Conservation (phyloP, 92 coral and sea anemone species). For the Parazoanthus swiftii region DNA sequence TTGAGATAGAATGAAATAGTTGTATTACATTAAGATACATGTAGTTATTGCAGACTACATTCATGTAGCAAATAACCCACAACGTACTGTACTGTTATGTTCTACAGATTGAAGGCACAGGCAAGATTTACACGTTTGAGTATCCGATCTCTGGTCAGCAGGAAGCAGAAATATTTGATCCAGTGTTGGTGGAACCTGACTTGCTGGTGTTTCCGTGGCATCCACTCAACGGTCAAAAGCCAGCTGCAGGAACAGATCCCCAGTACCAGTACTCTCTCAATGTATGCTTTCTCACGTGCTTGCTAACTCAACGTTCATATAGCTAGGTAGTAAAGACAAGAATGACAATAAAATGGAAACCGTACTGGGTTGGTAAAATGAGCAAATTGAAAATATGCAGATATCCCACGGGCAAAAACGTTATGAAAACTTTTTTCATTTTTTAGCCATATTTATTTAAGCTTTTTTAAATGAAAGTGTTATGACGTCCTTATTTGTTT, state of each 20-base stretch:
- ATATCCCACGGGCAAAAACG: too few species aligned
- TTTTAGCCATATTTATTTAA: too few species aligned
- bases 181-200: constrained; percentile 80
- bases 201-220: constrained; percentile 93
- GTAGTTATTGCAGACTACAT: not conserved
- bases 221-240: constrained; percentile 57
- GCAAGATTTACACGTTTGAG: constrained; percentile 60
- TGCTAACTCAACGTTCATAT: too few species aligned
- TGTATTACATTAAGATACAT: not conserved
- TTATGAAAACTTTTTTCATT: too few species aligned
- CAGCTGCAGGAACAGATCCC: constrained; percentile 45
- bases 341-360: too few species aligned
- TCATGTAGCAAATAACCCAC: not conserved
- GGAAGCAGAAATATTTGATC: constrained; percentile 90
- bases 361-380: too few species aligned
- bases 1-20: too few species aligned
- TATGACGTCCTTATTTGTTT: too few species aligned
- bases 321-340: too few species aligned
- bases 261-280: constrained; percentile 81
- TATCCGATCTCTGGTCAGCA: constrained; percentile 91
- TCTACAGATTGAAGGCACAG: constrained; percentile 64
- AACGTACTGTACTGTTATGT: not conserved
- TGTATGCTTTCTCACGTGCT: constrained; percentile 47
- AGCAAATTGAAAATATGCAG: too few species aligned
- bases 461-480: too few species aligned